Evolutionary conservation across 2,888 invertebrate genomes (phyloP).

Genomic region (Cerastis leucographa): DNA sequence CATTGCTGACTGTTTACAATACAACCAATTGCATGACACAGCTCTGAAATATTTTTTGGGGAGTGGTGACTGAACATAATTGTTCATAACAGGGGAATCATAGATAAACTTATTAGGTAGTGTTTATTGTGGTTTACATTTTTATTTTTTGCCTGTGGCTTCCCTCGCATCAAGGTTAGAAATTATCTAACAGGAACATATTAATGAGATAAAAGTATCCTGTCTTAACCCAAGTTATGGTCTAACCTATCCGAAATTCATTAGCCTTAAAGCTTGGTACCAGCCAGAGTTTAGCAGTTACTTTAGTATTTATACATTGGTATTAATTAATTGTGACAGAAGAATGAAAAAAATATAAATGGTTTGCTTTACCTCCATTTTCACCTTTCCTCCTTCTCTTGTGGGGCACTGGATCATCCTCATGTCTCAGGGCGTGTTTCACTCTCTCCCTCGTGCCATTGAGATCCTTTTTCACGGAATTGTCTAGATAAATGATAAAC

Average conservation of each 20-base stretch:
- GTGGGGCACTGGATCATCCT: slow-evolving; percentile 93
- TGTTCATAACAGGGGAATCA: neutral
- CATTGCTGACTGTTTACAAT: neutral
- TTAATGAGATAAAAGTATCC: neutral
- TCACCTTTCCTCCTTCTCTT: slow-evolving; percentile 88
- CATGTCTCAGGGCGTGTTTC: slow-evolving; percentile 94
- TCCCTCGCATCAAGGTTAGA: neutral
- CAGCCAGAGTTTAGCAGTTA: neutral
- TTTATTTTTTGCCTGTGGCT: neutral
- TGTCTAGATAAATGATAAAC: slow-evolving; percentile 67
- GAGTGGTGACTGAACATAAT: neutral
- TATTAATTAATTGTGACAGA: neutral
- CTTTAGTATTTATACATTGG: neutral
- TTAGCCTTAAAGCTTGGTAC: neutral
- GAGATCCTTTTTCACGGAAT: slow-evolving; percentile 85
- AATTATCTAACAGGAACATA: neutral
- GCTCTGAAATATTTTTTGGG: neutral
- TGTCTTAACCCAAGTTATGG: neutral
- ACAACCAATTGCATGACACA: neutral
- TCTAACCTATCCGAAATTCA: neutral
- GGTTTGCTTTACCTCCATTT: slow-evolving; percentile 72
- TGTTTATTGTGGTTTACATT: neutral
- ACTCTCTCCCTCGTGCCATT: slow-evolving; percentile 93
- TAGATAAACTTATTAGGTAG: neutral
- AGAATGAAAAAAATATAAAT: neutral